Evolutionary conservation across 2,888 invertebrate genomes (phyloP), one percentile per base, ranked within the genome.

Genomic region (Hofmannophila pseudospretella): DNA sequence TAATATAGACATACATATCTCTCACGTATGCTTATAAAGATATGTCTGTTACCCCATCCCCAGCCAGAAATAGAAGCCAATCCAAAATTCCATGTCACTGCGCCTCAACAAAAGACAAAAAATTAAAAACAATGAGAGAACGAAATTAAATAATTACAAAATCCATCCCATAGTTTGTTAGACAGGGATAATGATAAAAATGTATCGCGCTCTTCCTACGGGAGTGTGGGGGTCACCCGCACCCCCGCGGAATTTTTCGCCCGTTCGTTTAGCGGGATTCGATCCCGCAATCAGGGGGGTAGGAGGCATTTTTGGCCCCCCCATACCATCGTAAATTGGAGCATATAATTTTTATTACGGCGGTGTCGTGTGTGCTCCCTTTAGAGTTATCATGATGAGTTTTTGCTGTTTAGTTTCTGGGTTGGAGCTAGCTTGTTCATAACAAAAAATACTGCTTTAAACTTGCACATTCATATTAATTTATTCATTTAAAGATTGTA

Each of bases 261-360:
- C 45, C 47, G 33, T 41, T 47, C 51, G 50, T 53, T 53, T 52
- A 54, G 54, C 49, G 51, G 44, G 55, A 51, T 55, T 53, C 55
- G 54, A 55, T 54, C 50, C 54, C 51, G 46, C 51, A 50, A 55
- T 53, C 53, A 49, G 45, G 45, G 50, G 69, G 74, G 33, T 25
- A 41, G 62, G 75, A 78, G 67, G 75, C 71, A 42, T 66, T 67
- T 77, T 81, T 84, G 75, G 69, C 62, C 72, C 51, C 58, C 61
- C 60, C 59, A 12, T 16, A 19, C 32, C 35, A 32, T 80, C 84
- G 84, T 85, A 86, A 86, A 86, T 86, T 85, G 86, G 82, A 82
- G 85, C 85, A 85, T 86, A 86, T 86, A 86, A 86, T 86, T 86
- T 86, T 86, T 86, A 86, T 86, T 86, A 84, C 85, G 67, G 62